Base-by-base conservation (phyloP, 2,113 vertebrate genomes). In the Stegastes partitus region DNA sequence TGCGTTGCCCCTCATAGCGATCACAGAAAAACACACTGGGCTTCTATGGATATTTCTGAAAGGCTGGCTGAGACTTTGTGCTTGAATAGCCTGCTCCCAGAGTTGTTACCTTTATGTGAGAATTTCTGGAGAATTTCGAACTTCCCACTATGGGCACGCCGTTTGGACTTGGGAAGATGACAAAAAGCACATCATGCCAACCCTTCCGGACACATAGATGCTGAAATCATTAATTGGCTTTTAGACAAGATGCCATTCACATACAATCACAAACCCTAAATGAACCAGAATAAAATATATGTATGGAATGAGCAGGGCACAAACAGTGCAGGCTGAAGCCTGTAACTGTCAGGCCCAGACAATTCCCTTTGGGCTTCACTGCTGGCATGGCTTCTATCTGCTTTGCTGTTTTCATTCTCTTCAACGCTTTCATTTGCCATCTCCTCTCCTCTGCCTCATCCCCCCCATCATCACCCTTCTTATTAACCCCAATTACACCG, bases 371-470 rank as follows among this genome's bases (percentile, higher is more conserved):
- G 39, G 11, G 11, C 28, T 65, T 75, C 64, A 57, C 70, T 73
- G 79, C 89, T 83, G 76, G 90, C 87, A 93, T 90, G 91, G 89
- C 90, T 93, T 89, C 76, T 69, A 21, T 58, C 45, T 81, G 65
- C 73, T 82, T 80, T 25, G 44, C 58, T 68, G 1, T 69, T 81
- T 22, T 65, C 72, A 76, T 81, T 79, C 63, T 68, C 12, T 74
- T 49, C 10, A 56, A 56, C 42, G 14, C 50, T 79, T 80, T 80
- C 8, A 73, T 79, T 77, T 76, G 53, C 49, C 49, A 31, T 39
- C 62, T 54, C 22, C 26, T 68, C 51, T 51, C 47, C 26, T 50
- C 22, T 42, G 39, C 50, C 34, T 69, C 67, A 65, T 57, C 4
- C 47, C 59, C 28, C 2, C 5, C 19, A 34, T 14, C 31, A 3